These are phyloP conservation scores for Oscheius sp. DNA, from an alignment of 2,888 invertebrate genomes.

Conservation along the genomic window DNA sequence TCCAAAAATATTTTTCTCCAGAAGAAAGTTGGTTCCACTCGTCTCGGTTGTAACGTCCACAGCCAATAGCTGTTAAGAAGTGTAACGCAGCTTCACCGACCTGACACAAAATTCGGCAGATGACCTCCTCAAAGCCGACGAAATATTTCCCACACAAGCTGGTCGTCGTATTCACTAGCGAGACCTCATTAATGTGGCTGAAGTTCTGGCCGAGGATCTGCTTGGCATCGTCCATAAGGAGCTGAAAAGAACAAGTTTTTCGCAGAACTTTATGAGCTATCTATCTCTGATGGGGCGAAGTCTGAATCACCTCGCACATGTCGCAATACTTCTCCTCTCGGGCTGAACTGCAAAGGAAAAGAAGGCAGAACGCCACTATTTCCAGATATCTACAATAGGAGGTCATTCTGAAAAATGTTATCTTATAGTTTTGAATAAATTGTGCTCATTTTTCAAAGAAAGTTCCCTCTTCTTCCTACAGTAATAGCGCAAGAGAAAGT, in stretches of 20 bases:
- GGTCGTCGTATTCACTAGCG: slow-evolving; percentile 12
- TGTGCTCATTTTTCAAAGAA: no score
- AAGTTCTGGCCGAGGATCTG: slow-evolving; percentile 3
- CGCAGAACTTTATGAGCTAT: neutral
- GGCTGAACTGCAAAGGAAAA: neutral
- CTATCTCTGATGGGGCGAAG: neutral
- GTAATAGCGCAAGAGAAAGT: no score
- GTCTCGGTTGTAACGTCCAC: neutral
- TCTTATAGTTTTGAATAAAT: no score
- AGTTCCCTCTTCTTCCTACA: no score
- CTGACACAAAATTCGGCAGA: slow-evolving; percentile 30
- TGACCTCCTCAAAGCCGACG: slow-evolving; percentile 32
- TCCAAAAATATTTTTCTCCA: neutral
- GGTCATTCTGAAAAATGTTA: no score
- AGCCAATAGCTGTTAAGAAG: neutral
- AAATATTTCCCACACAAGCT: slow-evolving; percentile 29
- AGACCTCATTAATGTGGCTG: slow-evolving; percentile 10
- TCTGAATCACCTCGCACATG: slow-evolving; percentile 17
- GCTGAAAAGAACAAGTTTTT: slow-evolving; percentile 7
- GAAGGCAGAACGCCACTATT: neutral
- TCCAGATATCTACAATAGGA: no score
- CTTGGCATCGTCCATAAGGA: slow-evolving; percentile 22
- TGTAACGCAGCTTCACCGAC: slow-evolving; percentile 7
- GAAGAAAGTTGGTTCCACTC: neutral
- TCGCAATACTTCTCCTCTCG: slow-evolving; percentile 26